These are phyloP conservation scores for Cyanoderma ruficeps DNA, from an alignment of 2,113 vertebrate species.

Conservation along the genomic window DNA sequence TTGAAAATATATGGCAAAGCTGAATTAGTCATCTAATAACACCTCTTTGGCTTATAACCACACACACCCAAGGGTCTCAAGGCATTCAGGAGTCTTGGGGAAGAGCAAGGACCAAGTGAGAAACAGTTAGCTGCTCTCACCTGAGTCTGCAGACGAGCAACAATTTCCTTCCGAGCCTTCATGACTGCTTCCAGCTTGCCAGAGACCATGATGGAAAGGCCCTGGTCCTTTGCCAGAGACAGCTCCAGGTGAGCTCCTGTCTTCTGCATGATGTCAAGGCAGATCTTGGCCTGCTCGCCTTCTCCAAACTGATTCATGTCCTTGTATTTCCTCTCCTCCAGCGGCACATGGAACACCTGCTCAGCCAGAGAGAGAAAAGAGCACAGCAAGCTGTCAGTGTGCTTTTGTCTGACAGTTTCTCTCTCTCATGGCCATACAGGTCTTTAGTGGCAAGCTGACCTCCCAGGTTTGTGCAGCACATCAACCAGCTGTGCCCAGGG, in stretches of 20 bases:
- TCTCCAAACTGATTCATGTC: conserved; percentile 99
- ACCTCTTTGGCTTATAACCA: background rate
- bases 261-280: conserved; percentile 99
- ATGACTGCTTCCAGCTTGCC: conserved; percentile 97
- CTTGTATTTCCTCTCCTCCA: conserved; percentile 98
- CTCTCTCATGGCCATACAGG: background rate
- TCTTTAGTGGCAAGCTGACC: background rate
- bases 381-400: background rate
- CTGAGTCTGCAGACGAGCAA: conserved; percentile 97
- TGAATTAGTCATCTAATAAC: conserved; percentile 57
- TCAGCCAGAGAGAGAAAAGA: background rate
- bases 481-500: background rate
- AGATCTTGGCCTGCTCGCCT: conserved; percentile 98
- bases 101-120: background rate
- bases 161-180: conserved; percentile 99
- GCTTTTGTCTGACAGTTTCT: background rate
- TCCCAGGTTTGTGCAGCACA: background rate
- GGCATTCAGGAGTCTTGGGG: background rate
- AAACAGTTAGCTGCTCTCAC: conserved; percentile 68
- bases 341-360: conserved; percentile 97
- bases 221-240: conserved; percentile 98
- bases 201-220: conserved; percentile 99
- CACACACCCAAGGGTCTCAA: conserved; percentile 21
- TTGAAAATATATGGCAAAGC: conserved; percentile 30
- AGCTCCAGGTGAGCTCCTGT: conserved; percentile 97